These are phyloP conservation scores for Prionailurus viverrinus DNA, from an alignment of 2,113 vertebrate species.

Conservation along the genomic window DNA sequence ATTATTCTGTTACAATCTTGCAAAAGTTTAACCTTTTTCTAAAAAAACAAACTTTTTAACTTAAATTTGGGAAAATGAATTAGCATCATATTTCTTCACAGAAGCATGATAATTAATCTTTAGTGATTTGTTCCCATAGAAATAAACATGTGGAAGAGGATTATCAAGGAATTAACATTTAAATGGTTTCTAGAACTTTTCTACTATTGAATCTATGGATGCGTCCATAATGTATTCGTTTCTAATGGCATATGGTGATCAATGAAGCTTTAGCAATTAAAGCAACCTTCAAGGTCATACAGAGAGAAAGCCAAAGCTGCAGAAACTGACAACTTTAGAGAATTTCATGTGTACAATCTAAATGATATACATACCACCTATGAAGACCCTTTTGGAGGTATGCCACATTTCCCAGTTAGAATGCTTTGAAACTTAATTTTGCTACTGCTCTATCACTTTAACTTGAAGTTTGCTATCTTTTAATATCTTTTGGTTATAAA, in stretches of 20 bases:
- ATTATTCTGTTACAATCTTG: slow-evolving; percentile 18
- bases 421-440: slow-evolving; percentile 15
- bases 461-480: neutral
- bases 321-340: neutral
- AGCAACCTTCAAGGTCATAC: slow-evolving; percentile 25
- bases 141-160: slow-evolving; percentile 42
- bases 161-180: slow-evolving; percentile 57
- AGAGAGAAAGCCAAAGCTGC: neutral
- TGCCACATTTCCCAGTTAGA: neutral
- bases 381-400: neutral
- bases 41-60: neutral
- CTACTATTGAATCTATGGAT: neutral
- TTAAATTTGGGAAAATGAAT: slow-evolving; percentile 49
- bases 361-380: neutral
- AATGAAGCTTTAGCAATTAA: slow-evolving; percentile 64
- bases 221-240: slow-evolving; percentile 31
- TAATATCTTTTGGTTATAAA: neutral
- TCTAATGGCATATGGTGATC: slow-evolving; percentile 37
- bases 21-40: neutral
- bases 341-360: neutral
- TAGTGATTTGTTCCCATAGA: slow-evolving; percentile 45
- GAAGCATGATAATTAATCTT: slow-evolving; percentile 54
- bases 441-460: neutral
- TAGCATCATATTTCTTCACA: slow-evolving; percentile 42
- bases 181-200: slow-evolving; percentile 36